Evolutionary conservation across 1,140 invertebrate species (phyloP).

Genomic region (Pseudomyrmex pallidus): DNA sequence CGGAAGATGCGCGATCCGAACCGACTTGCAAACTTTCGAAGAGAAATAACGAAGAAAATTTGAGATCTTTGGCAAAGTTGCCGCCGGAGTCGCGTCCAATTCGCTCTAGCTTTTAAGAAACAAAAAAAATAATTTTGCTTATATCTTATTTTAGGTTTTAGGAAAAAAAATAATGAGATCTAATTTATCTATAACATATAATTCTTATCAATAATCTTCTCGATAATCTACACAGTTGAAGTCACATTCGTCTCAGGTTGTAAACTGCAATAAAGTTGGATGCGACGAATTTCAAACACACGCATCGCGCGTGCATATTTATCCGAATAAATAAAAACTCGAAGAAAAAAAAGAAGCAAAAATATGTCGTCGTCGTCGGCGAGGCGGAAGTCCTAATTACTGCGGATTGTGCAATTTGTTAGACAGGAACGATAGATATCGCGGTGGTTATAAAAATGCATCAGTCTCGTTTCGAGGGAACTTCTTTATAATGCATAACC

Average conservation of each 20-base stretch:
- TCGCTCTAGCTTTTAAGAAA: too few relatives aligned
- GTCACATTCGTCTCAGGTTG: too few relatives aligned
- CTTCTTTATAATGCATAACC: conserved; percentile 35
- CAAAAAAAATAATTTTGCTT: too few relatives aligned
- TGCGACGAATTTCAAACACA: background rate
- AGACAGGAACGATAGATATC: conserved; percentile 49
- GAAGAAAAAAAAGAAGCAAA: background rate
- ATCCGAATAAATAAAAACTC: background rate
- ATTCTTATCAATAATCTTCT: too few relatives aligned
- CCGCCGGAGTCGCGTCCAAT: too few relatives aligned
- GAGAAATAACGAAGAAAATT: background rate
- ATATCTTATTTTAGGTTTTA: too few relatives aligned
- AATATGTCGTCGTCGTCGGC: conserved; percentile 9
- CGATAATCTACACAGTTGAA: too few relatives aligned
- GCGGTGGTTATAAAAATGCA: conserved; percentile 52
- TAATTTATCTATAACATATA: too few relatives aligned
- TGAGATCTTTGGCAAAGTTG: too few relatives aligned
- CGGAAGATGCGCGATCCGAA: background rate
- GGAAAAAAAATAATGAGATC: too few relatives aligned
- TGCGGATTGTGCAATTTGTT: conserved; percentile 52
- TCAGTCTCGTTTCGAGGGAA: conserved; percentile 55
- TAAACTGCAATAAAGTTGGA: background rate
- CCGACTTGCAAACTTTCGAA: too few relatives aligned
- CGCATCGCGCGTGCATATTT: background rate
- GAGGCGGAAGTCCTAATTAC: conserved; percentile 48